Conservation (phyloP, 2,888 invertebrate species). For the Allacma fusca region DNA sequence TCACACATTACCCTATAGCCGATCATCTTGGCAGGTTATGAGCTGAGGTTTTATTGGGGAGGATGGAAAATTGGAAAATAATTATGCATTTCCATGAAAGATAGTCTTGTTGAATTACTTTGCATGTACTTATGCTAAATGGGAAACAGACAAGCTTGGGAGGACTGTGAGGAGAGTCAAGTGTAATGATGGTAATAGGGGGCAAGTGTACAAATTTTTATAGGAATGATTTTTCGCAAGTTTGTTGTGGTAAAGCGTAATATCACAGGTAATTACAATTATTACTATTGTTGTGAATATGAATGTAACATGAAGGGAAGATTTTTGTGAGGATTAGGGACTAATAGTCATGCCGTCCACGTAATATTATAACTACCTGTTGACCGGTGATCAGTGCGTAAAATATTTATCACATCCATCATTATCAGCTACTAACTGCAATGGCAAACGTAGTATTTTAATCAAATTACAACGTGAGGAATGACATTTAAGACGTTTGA, state of each 20-base stretch:
- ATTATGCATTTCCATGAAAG: background rate
- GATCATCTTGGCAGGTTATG: too few relatives aligned
- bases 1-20: too few relatives aligned
- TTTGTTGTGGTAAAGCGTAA: background rate
- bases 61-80: background rate
- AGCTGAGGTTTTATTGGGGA: background rate
- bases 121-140: slow-evolving; percentile 10
- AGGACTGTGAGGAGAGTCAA: background rate
- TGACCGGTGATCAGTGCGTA: background rate
- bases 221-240: background rate
- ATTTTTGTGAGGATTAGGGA: background rate
- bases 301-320: background rate
- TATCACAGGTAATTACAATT: background rate
- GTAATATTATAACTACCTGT: background rate
- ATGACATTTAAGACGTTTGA: background rate
- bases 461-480: background rate
- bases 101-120: background rate
- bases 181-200: background rate
- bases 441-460: background rate
- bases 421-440: background rate
- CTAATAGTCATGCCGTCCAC: background rate
- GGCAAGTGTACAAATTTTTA: background rate
- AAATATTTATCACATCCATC: slow-evolving; percentile 27
- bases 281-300: background rate
- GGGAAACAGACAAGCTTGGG: background rate